Evolutionary conservation across 2,113 vertebrate species (phyloP).

Genomic region (Galeopterus variegatus): DNA sequence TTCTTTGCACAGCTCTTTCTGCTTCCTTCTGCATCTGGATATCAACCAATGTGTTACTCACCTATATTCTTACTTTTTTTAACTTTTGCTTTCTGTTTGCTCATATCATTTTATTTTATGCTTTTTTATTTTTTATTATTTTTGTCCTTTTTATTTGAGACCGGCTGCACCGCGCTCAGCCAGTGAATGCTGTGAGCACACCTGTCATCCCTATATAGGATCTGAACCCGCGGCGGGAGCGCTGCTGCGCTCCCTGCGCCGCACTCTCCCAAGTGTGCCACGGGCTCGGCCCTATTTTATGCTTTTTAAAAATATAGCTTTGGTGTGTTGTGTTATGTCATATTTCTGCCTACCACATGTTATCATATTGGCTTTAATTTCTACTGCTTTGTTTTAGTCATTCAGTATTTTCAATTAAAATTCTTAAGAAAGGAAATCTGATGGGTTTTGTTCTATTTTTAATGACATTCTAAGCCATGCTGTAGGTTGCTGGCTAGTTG

Average conservation of each 20-base stretch:
- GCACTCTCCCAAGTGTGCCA: no score
- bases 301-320: no score
- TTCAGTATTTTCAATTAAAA: background rate
- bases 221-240: no score
- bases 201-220: no score
- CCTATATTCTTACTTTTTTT: background rate
- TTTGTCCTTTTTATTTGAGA: no score
- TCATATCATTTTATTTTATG: background rate
- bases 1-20: background rate
- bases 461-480: background rate
- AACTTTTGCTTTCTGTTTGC: background rate
- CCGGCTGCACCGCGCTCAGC: no score
- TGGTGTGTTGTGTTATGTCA: background rate
- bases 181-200: no score
- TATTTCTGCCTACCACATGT: background rate
- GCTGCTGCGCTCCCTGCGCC: no score
- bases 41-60: background rate
- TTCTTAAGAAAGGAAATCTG: background rate
- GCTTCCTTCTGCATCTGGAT: background rate
- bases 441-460: background rate
- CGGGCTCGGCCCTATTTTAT: no score
- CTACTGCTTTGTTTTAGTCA: background rate
- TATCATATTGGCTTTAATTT: background rate
- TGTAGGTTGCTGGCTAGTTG: background rate
- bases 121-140: no score